Conservation (phyloP, 2,113 vertebrate genomes). For the Hystrix brachyura region DNA sequence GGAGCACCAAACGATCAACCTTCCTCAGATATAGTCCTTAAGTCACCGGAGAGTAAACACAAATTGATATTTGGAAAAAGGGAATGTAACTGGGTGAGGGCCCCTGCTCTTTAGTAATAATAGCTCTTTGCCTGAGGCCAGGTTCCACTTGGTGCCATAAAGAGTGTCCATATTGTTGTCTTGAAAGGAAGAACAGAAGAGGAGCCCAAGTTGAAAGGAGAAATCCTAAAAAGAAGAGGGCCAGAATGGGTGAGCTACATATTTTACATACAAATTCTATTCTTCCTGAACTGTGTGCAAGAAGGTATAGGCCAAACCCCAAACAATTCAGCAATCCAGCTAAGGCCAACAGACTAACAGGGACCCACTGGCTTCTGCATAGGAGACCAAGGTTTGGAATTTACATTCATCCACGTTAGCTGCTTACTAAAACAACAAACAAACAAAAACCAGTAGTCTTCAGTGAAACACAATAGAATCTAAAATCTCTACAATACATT, state of each 20-base stretch:
- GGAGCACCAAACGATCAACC: neutral
- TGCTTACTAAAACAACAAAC: neutral
- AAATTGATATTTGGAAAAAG: neutral
- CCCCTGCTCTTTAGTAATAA: neutral
- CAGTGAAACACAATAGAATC: neutral
- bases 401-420: neutral
- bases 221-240: neutral
- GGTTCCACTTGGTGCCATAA: neutral
- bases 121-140: neutral
- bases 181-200: conserved; percentile 4
- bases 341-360: neutral
- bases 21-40: neutral
- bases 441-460: neutral
- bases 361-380: neutral
- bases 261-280: neutral
- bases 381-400: neutral
- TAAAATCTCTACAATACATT: neutral
- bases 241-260: neutral
- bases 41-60: neutral
- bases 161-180: neutral
- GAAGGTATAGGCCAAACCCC: neutral
- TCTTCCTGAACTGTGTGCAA: neutral
- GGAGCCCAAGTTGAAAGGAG: neutral
- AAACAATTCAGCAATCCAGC: neutral
- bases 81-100: neutral